Evolutionary conservation across 2,113 vertebrate species (phyloP).

Genomic region (Paralichthys olivaceus): DNA sequence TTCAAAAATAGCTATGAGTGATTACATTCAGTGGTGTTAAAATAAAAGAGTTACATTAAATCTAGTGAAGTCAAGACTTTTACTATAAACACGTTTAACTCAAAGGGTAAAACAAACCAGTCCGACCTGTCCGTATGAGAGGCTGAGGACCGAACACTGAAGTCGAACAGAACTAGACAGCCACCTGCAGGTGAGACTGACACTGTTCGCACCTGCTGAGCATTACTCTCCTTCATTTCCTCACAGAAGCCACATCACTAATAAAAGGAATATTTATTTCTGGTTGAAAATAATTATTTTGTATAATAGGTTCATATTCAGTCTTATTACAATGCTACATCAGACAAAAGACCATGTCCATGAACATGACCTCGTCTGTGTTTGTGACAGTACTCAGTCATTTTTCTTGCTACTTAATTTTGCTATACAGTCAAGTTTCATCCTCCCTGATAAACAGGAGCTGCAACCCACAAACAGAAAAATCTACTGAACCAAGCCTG

Average conservation of each 20-base stretch:
- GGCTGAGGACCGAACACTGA: not conserved
- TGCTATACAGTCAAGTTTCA: not conserved
- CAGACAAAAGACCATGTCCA: not conserved
- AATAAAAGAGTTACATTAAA: not conserved
- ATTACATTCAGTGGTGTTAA: not conserved
- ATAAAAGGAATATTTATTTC: no score
- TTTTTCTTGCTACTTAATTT: no score
- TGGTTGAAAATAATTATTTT: no score
- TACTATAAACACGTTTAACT: not conserved
- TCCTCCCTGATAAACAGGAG: not conserved
- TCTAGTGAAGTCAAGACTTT: not conserved
- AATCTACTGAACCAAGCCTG: not conserved
- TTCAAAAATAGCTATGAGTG: not conserved
- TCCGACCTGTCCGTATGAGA: no score
- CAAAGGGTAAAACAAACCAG: not conserved
- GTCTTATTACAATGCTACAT: not conserved
- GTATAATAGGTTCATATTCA: no score
- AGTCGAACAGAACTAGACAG: conserved; percentile 24
- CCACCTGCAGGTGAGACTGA: conserved; percentile 49
- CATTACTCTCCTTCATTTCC: no score
- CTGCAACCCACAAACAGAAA: not conserved
- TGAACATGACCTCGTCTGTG: no score
- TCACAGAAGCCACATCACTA: no score
- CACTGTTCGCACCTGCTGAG: no score
- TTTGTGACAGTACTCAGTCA: not conserved